phyloP scores from a whole-genome alignment of 2,797 vertebrate genomes.

The Esox lucius region DNA sequence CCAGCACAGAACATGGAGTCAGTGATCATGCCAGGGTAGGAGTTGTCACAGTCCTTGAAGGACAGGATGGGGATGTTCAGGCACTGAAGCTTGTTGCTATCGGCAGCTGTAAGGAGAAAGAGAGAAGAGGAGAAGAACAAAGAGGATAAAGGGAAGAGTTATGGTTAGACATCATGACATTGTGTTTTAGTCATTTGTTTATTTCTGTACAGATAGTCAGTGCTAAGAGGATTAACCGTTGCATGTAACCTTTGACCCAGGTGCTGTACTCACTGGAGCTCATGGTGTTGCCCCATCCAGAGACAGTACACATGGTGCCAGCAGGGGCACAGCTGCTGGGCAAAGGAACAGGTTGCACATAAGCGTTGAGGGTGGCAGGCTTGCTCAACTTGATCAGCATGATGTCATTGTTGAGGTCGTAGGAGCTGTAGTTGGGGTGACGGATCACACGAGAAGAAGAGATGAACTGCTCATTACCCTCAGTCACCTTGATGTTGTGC shows the following conservation, averaged over 20 bases:
- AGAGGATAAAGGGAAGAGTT: neutral
- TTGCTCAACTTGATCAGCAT: constrained; percentile 79
- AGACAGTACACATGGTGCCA: constrained; percentile 71
- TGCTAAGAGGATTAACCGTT: neutral
- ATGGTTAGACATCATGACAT: neutral
- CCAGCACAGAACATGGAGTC: constrained; percentile 58
- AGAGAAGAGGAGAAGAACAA: neutral
- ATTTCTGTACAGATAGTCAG: neutral
- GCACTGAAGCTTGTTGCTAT: constrained; percentile 61
- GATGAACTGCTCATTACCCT: constrained; percentile 66
- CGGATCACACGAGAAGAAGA: constrained; percentile 61
- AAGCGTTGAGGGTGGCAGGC: constrained; percentile 58
- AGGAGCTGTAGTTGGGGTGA: constrained; percentile 52
- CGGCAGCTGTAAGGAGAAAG: constrained; percentile 33
- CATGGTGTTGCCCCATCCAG: constrained; percentile 77
- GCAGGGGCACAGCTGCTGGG: constrained; percentile 60
- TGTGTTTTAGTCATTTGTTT: neutral
- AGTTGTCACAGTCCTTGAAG: constrained; percentile 32
- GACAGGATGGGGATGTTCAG: constrained; percentile 49
- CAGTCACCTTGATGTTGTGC: constrained; percentile 52
- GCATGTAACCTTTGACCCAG: constrained; percentile 4
- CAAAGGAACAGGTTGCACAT: constrained; percentile 67
- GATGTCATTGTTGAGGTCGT: constrained; percentile 72
- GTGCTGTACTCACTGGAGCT: constrained; percentile 45
- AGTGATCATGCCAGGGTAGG: constrained; percentile 51